Conservation (phyloP, 2,797 vertebrate genomes). For the Tenualosa thibaudeaui region DNA sequence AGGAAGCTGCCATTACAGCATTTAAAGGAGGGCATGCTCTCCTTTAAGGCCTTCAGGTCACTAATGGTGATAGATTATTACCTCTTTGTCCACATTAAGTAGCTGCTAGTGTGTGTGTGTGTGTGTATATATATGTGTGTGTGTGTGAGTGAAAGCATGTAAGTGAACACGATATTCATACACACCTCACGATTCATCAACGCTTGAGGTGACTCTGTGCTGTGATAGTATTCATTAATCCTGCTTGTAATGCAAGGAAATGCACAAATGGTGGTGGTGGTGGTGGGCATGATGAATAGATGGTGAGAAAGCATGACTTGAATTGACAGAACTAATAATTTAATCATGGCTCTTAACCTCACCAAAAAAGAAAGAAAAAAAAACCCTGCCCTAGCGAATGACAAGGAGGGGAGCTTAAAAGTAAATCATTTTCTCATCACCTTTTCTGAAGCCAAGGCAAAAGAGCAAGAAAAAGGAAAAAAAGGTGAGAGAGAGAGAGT, state of each 20-base stretch:
- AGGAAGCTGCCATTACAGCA: conserved; percentile 33
- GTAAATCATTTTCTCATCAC: background rate
- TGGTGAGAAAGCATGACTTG: conserved; percentile 8
- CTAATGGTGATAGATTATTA: conserved; percentile 45
- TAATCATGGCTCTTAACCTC: background rate
- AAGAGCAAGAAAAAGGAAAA: background rate
- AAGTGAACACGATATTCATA: conserved; percentile 35
- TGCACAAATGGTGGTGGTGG: background rate
- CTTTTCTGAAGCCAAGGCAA: background rate
- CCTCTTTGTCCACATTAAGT: background rate
- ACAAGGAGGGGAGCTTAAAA: background rate
- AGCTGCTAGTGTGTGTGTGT: background rate
- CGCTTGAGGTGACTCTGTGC: conserved; percentile 28
- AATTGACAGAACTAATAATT: conserved; percentile 16
- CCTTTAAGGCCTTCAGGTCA: conserved; percentile 41
- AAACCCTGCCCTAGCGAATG: background rate
- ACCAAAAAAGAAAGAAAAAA: background rate
- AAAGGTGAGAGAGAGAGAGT: background rate
- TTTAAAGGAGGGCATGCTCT: conserved; percentile 42
- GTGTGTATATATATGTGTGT: background rate
- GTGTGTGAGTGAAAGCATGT: background rate
- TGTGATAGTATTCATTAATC: conserved; percentile 43
- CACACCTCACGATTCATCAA: conserved; percentile 39
- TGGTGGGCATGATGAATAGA: background rate
- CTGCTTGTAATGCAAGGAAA: conserved; percentile 26